Conservation (phyloP, 2,797 vertebrate species). For the Gallinago stenura region DNA sequence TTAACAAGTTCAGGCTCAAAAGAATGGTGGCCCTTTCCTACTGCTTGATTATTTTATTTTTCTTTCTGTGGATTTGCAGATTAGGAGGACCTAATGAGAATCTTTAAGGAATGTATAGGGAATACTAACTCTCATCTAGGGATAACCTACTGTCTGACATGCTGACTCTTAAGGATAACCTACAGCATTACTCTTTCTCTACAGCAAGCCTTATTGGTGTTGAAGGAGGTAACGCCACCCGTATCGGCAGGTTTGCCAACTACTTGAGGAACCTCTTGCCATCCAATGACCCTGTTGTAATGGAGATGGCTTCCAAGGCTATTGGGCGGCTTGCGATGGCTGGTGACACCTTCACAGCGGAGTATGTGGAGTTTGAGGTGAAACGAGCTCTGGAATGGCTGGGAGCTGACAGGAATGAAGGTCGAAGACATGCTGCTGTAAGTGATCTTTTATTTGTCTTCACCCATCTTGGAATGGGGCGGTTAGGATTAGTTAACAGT, state of each 20-base stretch:
- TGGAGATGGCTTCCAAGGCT: conserved; percentile 99
- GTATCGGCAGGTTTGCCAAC: conserved; percentile 97
- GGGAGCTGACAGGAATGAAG: conserved; percentile 96
- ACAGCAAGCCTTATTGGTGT: conserved; percentile 97
- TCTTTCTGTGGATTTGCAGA: background rate
- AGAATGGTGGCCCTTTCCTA: background rate
- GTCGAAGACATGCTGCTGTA: conserved; percentile 95
- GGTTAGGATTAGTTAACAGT: background rate
- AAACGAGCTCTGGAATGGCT: conserved; percentile 98
- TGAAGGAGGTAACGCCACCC: conserved; percentile 95
- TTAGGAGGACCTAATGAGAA: background rate
- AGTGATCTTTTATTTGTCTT: conserved; percentile 54
- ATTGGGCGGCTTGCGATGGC: conserved; percentile 97
- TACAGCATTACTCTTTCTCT: conserved; percentile 28
- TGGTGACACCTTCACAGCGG: conserved; percentile 96
- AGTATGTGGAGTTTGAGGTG: conserved; percentile 99
- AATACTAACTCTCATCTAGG: background rate
- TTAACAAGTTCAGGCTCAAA: background rate
- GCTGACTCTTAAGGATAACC: background rate
- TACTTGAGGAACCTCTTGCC: conserved; percentile 96
- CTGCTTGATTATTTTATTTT: background rate
- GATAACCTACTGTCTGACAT: background rate
- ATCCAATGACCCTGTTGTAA: conserved; percentile 94
- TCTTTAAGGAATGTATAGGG: background rate
- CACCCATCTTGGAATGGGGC: no score